These are phyloP conservation scores for Decapterus maruadsi DNA, from an alignment of 2,797 vertebrate genomes.

Conservation along the genomic window DNA sequence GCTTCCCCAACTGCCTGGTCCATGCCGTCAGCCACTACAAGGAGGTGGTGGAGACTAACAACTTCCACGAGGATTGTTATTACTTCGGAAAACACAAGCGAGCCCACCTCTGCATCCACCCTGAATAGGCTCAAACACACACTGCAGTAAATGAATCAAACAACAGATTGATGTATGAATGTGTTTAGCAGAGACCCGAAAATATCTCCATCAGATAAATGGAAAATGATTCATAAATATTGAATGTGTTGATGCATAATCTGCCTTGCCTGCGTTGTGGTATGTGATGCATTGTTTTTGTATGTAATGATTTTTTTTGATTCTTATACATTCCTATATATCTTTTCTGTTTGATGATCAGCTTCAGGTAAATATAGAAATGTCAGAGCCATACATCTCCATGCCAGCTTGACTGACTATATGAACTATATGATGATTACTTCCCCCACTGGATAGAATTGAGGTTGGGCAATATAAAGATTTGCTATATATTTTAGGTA, in stretches of 20 bases:
- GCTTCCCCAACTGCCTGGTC: constrained; percentile 82
- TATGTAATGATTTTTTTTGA: constrained; percentile 4
- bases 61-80: constrained; percentile 84
- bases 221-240: constrained; percentile 32
- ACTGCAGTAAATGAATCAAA: neutral
- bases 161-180: constrained; percentile 41
- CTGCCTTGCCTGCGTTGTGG: constrained; percentile 34
- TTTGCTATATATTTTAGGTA: neutral
- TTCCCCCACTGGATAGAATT: constrained; percentile 2
- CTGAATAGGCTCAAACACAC: constrained; percentile 68
- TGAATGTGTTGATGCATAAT: constrained; percentile 33
- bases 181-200: constrained; percentile 35
- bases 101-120: constrained; percentile 84
- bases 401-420: constrained; percentile 36
- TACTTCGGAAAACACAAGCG: constrained; percentile 84
- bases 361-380: constrained; percentile 29
- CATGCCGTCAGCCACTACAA: constrained; percentile 87
- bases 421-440: neutral
- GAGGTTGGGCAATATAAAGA: neutral
- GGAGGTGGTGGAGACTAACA: constrained; percentile 85
- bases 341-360: constrained; percentile 11
- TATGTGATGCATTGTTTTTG: constrained; percentile 26
- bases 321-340: constrained; percentile 18
- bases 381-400: constrained; percentile 27
- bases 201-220: constrained; percentile 34